Evolutionary conservation across 2,888 invertebrate genomes (phyloP).

Genomic region (Panorpa germanica): DNA sequence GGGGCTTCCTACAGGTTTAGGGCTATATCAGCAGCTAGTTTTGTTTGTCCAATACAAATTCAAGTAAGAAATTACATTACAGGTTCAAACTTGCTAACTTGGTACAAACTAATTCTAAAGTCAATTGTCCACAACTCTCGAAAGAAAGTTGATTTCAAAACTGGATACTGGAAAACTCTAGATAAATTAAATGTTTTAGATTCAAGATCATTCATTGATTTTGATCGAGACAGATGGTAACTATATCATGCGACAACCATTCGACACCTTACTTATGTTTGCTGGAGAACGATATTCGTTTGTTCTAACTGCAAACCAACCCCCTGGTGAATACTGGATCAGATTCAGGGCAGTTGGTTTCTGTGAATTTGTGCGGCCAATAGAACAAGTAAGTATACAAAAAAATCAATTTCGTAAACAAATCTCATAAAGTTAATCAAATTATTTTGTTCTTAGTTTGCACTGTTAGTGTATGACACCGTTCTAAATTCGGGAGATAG

Average conservation of each 20-base stretch:
- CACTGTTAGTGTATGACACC: no score
- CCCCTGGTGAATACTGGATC: slow-evolving; percentile 18
- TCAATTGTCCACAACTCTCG: no score
- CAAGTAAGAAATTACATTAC: slow-evolving; percentile 14
- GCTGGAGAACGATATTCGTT: slow-evolving; percentile 31
- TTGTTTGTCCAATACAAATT: slow-evolving; percentile 20
- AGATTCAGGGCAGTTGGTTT: slow-evolving; percentile 15
- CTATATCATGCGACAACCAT: slow-evolving; percentile 15
- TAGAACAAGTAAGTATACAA: no score
- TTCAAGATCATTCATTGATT: slow-evolving; percentile 18
- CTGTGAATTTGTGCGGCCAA: slow-evolving; percentile 13
- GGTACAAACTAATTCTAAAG: no score
- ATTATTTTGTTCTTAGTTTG: no score
- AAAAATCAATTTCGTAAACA: no score
- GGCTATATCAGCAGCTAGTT: slow-evolving; percentile 19
- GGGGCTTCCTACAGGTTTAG: slow-evolving; percentile 22
- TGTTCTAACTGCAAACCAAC: slow-evolving; percentile 23
- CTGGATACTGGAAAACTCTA: not conserved
- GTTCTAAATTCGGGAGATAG: no score
- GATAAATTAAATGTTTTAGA: slow-evolving; percentile 11
- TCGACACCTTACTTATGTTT: slow-evolving; percentile 18
- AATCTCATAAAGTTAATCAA: no score
- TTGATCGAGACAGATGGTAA: slow-evolving; percentile 21
- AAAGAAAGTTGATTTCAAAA: no score
- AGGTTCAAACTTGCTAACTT: no score